phyloP scores from a whole-genome alignment of 1,140 invertebrate species.

The Camponotus floridanus region DNA sequence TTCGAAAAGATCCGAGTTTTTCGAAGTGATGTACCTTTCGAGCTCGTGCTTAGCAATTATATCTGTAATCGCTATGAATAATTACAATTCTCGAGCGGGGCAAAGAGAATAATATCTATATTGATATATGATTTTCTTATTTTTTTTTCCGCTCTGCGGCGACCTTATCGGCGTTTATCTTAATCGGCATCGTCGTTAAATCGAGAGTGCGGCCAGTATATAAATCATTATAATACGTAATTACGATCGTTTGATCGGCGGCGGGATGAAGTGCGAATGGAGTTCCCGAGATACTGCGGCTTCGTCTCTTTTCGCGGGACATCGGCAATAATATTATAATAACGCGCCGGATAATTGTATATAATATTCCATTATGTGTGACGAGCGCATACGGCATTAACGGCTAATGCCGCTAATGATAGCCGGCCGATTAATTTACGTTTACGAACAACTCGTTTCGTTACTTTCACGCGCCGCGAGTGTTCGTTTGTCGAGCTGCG shows the following conservation, averaged over 20 bases:
- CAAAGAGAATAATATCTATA: slow-evolving; percentile 14
- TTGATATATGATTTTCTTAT: neutral
- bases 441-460: slow-evolving; percentile 53
- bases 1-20: too few relatives aligned
- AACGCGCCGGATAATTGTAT: slow-evolving; percentile 29
- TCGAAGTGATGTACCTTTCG: too few relatives aligned
- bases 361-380: slow-evolving; percentile 10
- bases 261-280: slow-evolving; percentile 39
- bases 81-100: neutral
- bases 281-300: slow-evolving; percentile 33
- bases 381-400: slow-evolving; percentile 9
- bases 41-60: neutral
- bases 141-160: neutral
- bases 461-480: slow-evolving; percentile 57
- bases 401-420: slow-evolving; percentile 50
- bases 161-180: slow-evolving; percentile 13
- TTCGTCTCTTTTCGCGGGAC: neutral
- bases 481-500: too few relatives aligned
- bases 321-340: slow-evolving; percentile 4
- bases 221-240: slow-evolving; percentile 42
- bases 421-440: slow-evolving; percentile 56
- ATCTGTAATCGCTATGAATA: neutral
- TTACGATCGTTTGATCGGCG: slow-evolving; percentile 39
- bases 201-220: slow-evolving; percentile 31
- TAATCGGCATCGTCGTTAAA: slow-evolving; percentile 38